Conservation (phyloP, 2,797 vertebrate species). For the Luscinia luscinia region DNA sequence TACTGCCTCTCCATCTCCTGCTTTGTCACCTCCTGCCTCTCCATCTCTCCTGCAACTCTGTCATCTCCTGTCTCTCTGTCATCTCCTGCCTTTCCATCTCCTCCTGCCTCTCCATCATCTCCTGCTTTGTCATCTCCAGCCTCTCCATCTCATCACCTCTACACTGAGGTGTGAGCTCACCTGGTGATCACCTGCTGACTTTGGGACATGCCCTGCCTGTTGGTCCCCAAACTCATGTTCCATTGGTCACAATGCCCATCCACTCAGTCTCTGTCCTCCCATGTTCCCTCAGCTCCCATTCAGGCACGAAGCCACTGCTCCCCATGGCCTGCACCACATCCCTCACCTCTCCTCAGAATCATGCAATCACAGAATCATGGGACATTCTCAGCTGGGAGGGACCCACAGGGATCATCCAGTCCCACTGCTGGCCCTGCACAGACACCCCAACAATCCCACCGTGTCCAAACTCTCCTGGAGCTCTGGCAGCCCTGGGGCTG, state of each 20-base stretch:
- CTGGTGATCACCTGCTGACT: accelerated
- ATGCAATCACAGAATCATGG: not conserved
- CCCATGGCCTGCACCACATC: accelerated
- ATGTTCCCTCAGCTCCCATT: not conserved
- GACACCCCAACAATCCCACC: not conserved
- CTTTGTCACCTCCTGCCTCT: too few species aligned
- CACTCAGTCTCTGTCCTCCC: not conserved
- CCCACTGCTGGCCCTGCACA: not conserved
- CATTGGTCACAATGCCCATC: not conserved
- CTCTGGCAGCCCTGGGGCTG: not conserved
- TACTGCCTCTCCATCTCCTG: not conserved
- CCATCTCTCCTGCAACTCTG: too few species aligned
- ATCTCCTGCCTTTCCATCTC: not conserved
- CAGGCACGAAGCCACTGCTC: too few species aligned
- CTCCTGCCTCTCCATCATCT: not conserved
- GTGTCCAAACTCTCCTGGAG: accelerated
- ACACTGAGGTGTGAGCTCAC: not conserved
- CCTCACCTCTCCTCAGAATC: not conserved
- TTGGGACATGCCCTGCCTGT: accelerated
- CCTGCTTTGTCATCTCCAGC: not conserved
- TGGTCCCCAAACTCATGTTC: accelerated
- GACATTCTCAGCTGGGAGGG: not conserved
- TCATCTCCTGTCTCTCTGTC: not conserved
- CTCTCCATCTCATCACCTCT: not conserved
- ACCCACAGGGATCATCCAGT: too few species aligned